Conservation (phyloP, 2,888 invertebrate genomes). For the Mythimna pallens region DNA sequence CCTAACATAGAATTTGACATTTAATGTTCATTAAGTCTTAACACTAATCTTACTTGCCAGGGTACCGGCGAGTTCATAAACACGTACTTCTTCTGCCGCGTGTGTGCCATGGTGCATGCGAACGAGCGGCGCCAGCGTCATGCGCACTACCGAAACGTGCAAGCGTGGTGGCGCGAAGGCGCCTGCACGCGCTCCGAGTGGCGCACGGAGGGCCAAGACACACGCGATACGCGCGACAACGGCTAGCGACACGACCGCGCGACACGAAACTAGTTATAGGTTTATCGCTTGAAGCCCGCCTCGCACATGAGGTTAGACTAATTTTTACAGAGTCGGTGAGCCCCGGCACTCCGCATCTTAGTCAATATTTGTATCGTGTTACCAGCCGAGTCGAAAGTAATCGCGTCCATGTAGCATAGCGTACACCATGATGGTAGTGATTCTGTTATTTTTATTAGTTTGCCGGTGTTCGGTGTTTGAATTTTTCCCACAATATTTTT, state of each 20-base stretch:
- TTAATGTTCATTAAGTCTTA: neutral
- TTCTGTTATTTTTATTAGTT: slow-evolving; percentile 55
- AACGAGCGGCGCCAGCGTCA: slow-evolving; percentile 83
- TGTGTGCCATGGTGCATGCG: slow-evolving; percentile 96
- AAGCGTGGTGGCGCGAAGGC: slow-evolving; percentile 96
- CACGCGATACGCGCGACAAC: slow-evolving; percentile 69
- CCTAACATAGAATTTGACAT: too few relatives aligned
- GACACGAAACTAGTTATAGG: slow-evolving; percentile 41
- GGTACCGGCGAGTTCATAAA: slow-evolving; percentile 99
- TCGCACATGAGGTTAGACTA: slow-evolving; percentile 30
- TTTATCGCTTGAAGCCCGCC: slow-evolving; percentile 52
- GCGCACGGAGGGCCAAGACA: slow-evolving; percentile 71
- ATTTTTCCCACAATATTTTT: slow-evolving; percentile 63
- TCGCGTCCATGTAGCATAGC: slow-evolving; percentile 61
- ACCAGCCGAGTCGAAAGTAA: slow-evolving; percentile 53
- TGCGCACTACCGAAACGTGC: slow-evolving; percentile 94
- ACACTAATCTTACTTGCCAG: slow-evolving; percentile 77
- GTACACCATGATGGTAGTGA: slow-evolving; percentile 37
- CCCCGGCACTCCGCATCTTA: slow-evolving; percentile 37
- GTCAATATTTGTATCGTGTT: slow-evolving; percentile 49
- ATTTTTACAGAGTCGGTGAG: slow-evolving; percentile 44
- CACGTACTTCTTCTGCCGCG: slow-evolving; percentile 98
- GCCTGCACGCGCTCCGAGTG: slow-evolving; percentile 93
- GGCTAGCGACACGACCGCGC: slow-evolving; percentile 53
- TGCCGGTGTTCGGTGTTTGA: slow-evolving; percentile 60